Conservation (phyloP, 2,888 invertebrate genomes). For the Epinotia bilunana region DNA sequence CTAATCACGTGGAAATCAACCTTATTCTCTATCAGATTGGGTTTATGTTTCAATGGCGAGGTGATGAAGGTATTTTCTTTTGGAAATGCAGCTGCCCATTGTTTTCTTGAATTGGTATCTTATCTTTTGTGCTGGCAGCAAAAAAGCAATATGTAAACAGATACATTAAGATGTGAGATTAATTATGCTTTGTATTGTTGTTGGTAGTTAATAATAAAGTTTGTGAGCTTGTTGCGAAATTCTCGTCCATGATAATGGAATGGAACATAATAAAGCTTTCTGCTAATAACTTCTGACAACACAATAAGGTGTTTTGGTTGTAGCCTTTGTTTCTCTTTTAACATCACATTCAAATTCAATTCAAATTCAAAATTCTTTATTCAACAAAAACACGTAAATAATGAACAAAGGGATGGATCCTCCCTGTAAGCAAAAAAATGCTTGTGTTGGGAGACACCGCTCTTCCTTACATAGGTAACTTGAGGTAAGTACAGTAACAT, state of each 20-base stretch:
- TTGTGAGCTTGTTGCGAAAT: conserved; percentile 26
- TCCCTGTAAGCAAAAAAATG: too few species aligned
- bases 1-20: conserved; percentile 1
- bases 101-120: conserved; percentile 27
- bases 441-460: too few species aligned
- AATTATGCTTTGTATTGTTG: conserved; percentile 24
- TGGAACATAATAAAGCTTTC: not conserved
- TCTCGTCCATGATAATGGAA: not conserved
- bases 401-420: too few species aligned
- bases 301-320: not conserved
- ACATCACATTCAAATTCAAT: too few species aligned
- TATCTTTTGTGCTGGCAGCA: conserved; percentile 31
- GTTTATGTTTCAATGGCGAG: not conserved
- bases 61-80: not conserved
- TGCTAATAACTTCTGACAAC: not conserved
- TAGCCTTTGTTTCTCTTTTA: not conserved
- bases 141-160: conserved; percentile 34
- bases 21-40: not conserved
- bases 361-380: too few species aligned
- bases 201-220: conserved; percentile 3
- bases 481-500: too few species aligned
- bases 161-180: conserved; percentile 36
- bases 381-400: too few species aligned
- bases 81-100: conserved; percentile 1
- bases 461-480: too few species aligned